Evolutionary conservation across 2,888 invertebrate species (phyloP).

Genomic region (Pantelozetes paolii): DNA sequence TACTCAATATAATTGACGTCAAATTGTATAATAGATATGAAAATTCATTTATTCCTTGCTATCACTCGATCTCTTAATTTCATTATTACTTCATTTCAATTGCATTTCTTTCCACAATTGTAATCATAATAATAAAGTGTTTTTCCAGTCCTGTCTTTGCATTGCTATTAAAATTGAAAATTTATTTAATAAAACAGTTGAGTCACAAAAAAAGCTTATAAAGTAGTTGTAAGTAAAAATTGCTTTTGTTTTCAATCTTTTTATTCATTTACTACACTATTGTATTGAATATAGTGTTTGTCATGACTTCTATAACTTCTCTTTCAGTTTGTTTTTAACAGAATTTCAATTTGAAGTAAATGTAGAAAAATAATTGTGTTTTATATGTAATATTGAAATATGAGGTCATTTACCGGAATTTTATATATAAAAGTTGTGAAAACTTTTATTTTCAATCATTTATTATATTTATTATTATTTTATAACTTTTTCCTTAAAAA

Average conservation of each 20-base stretch:
- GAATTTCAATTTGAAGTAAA: too few species aligned
- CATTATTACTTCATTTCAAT: too few species aligned
- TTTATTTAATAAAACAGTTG: not conserved
- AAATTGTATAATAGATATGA: not conserved
- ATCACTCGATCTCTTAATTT: too few species aligned
- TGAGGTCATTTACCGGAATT: slow-evolving; percentile 19
- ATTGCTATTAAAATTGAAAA: too few species aligned
- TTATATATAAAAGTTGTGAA: not conserved
- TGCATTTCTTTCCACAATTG: not conserved
- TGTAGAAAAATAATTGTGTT: too few species aligned
- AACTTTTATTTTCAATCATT: slow-evolving; percentile 4
- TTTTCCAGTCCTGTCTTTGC: not conserved
- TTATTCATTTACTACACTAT: too few species aligned
- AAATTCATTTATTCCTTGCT: not conserved
- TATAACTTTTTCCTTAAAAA: not conserved
- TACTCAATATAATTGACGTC: not conserved
- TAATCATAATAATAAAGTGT: not conserved
- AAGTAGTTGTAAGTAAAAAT: not conserved
- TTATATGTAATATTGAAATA: slow-evolving; percentile 14
- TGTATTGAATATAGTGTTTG: not conserved
- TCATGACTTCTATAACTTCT: too few species aligned
- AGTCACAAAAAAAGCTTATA: not conserved
- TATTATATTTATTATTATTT: not conserved
- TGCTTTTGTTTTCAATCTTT: not conserved
- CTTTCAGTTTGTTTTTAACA: too few species aligned